A percentile compares a stretch with the other conserved stretches of the same genome.
phyloP scores from a whole-genome alignment of 2,888 invertebrate genomes.

The Anagyrus pseudococci region DNA sequence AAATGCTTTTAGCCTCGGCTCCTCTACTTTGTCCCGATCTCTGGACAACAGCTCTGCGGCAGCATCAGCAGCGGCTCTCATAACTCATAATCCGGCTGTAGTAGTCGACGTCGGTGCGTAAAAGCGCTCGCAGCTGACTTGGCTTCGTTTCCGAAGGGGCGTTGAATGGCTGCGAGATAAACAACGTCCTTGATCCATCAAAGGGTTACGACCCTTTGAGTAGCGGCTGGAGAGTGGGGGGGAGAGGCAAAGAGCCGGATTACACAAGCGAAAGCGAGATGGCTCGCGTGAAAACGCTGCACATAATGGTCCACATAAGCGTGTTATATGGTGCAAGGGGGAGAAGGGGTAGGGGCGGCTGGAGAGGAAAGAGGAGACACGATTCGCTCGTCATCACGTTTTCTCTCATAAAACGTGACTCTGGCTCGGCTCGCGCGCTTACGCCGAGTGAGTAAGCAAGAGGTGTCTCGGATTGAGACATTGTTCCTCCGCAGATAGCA shows the following conservation, averaged over 20 bases:
- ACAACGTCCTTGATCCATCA: conserved; percentile 10
- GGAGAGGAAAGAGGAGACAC: not conserved
- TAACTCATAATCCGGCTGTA: too few relatives aligned
- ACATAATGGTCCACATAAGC: conserved; percentile 16
- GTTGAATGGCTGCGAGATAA: not conserved
- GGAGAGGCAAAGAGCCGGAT: too few relatives aligned
- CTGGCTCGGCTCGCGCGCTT: conserved; percentile 10
- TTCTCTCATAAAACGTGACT: conserved; percentile 23
- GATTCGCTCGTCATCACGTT: conserved; percentile 32
- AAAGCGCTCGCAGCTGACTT: too few relatives aligned
- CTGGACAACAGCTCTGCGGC: too few relatives aligned
- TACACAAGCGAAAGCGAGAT: too few relatives aligned
- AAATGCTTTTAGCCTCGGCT: too few relatives aligned
- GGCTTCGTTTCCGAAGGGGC: not conserved
- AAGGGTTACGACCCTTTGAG: conserved; percentile 24
- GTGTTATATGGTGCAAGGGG: too few relatives aligned
- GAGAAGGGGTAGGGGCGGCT: not conserved
- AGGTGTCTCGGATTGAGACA: not conserved
- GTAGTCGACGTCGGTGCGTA: too few relatives aligned
- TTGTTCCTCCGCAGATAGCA: not conserved
- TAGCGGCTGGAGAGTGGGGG: not conserved
- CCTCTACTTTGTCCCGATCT: too few relatives aligned
- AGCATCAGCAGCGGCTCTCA: too few relatives aligned
- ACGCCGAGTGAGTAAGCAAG: not conserved
- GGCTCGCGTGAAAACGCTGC: conserved; percentile 9